Base-by-base conservation (phyloP, 2,797 vertebrate species). In the Pteronotus mesoamericanus region DNA sequence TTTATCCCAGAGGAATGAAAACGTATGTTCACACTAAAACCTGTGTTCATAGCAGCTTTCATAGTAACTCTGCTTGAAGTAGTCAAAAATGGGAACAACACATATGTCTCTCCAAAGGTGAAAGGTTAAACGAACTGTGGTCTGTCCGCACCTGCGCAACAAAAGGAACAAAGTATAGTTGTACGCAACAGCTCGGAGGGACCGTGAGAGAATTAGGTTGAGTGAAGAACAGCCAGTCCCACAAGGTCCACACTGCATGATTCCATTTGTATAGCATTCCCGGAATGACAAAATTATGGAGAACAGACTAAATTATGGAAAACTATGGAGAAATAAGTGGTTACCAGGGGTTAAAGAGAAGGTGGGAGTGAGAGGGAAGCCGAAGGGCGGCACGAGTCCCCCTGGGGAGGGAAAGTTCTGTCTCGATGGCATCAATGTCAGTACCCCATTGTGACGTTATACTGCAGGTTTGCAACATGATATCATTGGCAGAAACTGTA, bases 221-320 rank as follows among this genome's bases (percentile, higher is more conserved):
- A 24, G 15, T 66, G 51, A 6, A 53, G 69, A 57, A n/a, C 16
- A 79, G 46, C 74, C 59, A 34, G 26, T 69, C 53, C 51, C 2
- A 1, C 16, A 39, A n/a, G 42, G n/a, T 59, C 16, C 7, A 0
- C 7, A 2, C 9, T 10, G 42, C 9, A 6, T 2, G 53, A 48
- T 21, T 8, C 61, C 53, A 6, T 22, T 26, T 24, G 66, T 59
- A 9, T 5, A 14, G 29, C 16, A 4, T 42, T 39, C 66, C 48
- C 34, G 53, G 87, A 72, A 48, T 29, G 29, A 80, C 64, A 21
- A 44, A 22, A 66, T 64, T 18, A 42, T 12, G 32, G 75, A 39
- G 34, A 42, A 21, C 26, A 2, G 53, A 32, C 68, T 8, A 1
- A n/a, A n/a, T n/a, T n/a, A n/a, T n/a, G n/a, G n/a, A n/a, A n/a